Conservation (phyloP, 2,888 invertebrate genomes). For the Hypomecis punctinalis region DNA sequence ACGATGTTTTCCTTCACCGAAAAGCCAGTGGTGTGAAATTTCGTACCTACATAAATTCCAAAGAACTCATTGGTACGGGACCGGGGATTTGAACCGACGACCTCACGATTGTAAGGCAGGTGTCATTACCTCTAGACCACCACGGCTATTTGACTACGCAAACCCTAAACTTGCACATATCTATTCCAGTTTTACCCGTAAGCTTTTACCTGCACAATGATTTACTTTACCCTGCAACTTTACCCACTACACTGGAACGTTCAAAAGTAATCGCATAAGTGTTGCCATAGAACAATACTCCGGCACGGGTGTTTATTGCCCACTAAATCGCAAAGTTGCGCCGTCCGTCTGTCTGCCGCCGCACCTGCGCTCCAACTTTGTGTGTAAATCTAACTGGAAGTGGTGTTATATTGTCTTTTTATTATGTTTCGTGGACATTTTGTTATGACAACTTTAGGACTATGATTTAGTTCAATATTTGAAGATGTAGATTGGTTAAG, state of each 20-base stretch:
- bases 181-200: too few species aligned
- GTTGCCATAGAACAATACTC: slow-evolving; percentile 23
- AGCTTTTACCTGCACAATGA: background rate
- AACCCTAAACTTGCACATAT: too few species aligned
- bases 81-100: too few species aligned
- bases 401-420: slow-evolving; percentile 21
- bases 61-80: too few species aligned
- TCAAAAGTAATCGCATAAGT: slow-evolving; percentile 27
- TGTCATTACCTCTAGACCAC: too few species aligned
- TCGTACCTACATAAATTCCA: too few species aligned
- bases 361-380: slow-evolving; percentile 46
- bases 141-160: too few species aligned
- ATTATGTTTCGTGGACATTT: slow-evolving; percentile 12
- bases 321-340: slow-evolving; percentile 42
- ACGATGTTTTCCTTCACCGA: too few species aligned
- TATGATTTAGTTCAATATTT: background rate
- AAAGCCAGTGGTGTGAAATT: too few species aligned
- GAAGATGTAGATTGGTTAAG: too few species aligned
- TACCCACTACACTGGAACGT: background rate
- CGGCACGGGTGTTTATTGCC: slow-evolving; percentile 38
- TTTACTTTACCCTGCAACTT: slow-evolving; percentile 6
- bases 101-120: too few species aligned
- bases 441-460: background rate
- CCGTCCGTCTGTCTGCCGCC: slow-evolving; percentile 39
- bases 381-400: slow-evolving; percentile 41